phyloP scores from a whole-genome alignment of 2,797 vertebrate species.

The Tachyglossus aculeatus region DNA sequence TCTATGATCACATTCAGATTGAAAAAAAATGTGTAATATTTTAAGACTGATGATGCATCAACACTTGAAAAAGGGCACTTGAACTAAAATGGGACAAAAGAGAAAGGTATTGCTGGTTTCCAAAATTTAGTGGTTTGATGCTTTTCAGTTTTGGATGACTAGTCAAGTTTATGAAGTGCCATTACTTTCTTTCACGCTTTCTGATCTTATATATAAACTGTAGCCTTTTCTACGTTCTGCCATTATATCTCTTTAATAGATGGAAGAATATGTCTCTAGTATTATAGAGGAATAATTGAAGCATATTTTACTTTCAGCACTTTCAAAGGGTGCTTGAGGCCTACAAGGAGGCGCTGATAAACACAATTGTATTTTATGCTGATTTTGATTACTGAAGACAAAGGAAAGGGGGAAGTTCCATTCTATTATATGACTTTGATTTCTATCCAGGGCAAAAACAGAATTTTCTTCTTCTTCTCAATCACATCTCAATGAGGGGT shows the following conservation, averaged over 20 bases:
- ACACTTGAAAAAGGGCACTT: not conserved
- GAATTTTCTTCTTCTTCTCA: not conserved
- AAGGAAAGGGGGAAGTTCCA: no score
- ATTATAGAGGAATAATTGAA: conserved; percentile 16
- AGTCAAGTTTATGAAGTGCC: conserved; percentile 19
- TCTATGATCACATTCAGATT: not conserved
- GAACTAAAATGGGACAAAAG: not conserved
- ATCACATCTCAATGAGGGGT: not conserved
- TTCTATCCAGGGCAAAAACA: not conserved
- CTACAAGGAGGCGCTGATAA: not conserved
- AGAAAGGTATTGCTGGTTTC: not conserved
- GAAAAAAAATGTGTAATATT: not conserved
- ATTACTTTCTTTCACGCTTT: conserved; percentile 31
- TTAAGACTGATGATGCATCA: not conserved
- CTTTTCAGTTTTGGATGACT: conserved; percentile 25
- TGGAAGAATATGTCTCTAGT: not conserved
- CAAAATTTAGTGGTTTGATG: conserved; percentile 9
- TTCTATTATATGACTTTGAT: not conserved
- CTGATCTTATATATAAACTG: conserved; percentile 5
- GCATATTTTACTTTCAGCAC: not conserved
- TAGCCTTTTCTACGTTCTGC: not conserved
- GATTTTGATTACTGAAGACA: not conserved
- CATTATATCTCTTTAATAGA: conserved; percentile 1
- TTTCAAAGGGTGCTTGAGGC: not conserved
- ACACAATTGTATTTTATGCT: not conserved